Evolutionary conservation across 2,888 invertebrate species (phyloP).

Genomic region (Brenthis daphne): DNA sequence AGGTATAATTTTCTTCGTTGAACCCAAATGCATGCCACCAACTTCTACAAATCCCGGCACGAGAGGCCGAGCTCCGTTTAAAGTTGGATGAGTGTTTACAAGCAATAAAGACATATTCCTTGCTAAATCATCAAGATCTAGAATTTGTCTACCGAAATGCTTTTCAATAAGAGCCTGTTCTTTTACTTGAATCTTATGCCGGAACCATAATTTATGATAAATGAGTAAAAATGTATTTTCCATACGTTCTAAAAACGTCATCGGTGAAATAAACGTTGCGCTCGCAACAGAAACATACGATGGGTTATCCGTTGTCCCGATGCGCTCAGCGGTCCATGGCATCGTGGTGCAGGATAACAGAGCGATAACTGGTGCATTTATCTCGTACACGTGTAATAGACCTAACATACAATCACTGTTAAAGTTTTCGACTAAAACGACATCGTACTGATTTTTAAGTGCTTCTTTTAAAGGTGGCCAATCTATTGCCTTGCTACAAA

Average conservation of each 20-base stretch:
- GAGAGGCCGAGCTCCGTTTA: constrained; percentile 79
- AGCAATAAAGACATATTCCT: constrained; percentile 71
- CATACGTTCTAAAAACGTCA: constrained; percentile 77
- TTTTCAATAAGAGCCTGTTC: constrained; percentile 51
- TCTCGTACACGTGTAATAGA: constrained; percentile 77
- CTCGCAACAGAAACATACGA: constrained; percentile 80
- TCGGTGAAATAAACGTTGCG: constrained; percentile 67
- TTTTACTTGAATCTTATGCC: constrained; percentile 44
- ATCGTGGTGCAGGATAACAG: constrained; percentile 81
- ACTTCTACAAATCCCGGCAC: constrained; percentile 83
- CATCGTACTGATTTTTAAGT: constrained; percentile 79
- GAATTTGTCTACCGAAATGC: constrained; percentile 62
- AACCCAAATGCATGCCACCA: constrained; percentile 81
- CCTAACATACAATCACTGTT: constrained; percentile 85
- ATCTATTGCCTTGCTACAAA: constrained; percentile 66
- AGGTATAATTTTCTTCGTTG: constrained; percentile 47
- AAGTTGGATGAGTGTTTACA: constrained; percentile 80
- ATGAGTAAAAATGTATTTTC: constrained; percentile 61
- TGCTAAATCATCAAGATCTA: constrained; percentile 66
- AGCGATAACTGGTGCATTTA: constrained; percentile 80
- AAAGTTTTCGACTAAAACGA: constrained; percentile 84
- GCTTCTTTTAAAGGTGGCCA: constrained; percentile 63
- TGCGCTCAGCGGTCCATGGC: constrained; percentile 78
- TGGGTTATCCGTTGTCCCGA: constrained; percentile 76
- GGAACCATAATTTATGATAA: constrained; percentile 63